phyloP scores from a whole-genome alignment of 2,113 vertebrate species.

The Ictalurus punctatus region DNA sequence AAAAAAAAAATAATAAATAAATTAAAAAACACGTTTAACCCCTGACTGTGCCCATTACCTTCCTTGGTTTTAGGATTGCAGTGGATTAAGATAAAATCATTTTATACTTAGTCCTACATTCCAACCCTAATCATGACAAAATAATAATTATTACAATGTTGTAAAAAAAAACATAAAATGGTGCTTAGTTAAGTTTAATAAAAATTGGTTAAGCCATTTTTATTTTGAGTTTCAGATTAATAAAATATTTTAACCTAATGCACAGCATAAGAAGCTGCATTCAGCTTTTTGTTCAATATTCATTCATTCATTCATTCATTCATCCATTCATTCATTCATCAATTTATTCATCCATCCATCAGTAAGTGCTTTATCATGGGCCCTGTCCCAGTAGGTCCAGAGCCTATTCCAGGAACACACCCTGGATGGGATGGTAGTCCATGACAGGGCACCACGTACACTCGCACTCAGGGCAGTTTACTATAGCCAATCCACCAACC shows the following conservation, averaged over 20 bases:
- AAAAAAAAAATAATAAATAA: too few species aligned
- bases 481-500: neutral
- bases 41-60: too few species aligned
- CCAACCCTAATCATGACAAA: too few species aligned
- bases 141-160: too few species aligned
- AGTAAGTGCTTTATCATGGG: neutral
- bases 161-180: too few species aligned
- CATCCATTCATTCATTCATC: neutral
- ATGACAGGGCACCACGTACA: neutral
- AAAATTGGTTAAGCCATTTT: neutral
- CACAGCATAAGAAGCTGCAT: neutral
- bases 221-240: neutral
- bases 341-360: neutral
- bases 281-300: neutral
- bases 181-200: too few species aligned
- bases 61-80: too few species aligned
- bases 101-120: too few species aligned
- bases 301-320: neutral
- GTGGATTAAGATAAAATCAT: too few species aligned
- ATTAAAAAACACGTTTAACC: too few species aligned
- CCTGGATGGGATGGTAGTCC: neutral
- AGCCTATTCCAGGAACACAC: neutral
- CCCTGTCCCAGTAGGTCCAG: neutral
- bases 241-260: neutral
- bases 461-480: neutral